These are phyloP conservation scores for Aspidiotus destructor DNA, from an alignment of 2,888 invertebrate species.

Conservation along the genomic window DNA sequence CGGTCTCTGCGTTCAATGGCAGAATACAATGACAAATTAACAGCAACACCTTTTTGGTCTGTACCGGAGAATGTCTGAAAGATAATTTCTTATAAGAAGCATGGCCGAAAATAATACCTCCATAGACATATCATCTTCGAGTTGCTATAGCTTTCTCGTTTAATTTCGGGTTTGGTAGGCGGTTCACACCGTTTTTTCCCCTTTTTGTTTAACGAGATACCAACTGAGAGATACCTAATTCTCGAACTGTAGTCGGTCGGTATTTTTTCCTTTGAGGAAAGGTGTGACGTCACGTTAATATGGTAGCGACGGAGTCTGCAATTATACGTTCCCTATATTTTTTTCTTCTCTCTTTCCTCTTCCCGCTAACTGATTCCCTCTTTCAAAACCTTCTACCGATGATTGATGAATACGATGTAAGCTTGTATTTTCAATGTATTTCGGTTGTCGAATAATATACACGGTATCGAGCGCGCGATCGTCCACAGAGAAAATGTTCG, in stretches of 20 bases:
- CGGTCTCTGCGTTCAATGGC: no score
- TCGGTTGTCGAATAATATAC: not conserved
- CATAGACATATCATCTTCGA: not conserved
- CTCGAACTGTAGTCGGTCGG: slow-evolving; percentile 17
- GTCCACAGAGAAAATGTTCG: no score
- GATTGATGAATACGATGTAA: slow-evolving; percentile 27
- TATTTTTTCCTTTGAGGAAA: slow-evolving; percentile 25
- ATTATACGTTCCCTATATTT: slow-evolving; percentile 12
- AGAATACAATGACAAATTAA: no score
- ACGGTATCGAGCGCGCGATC: no score
- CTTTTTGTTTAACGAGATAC: slow-evolving; percentile 20
- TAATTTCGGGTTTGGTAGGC: slow-evolving; percentile 32
- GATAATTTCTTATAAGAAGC: not conserved
- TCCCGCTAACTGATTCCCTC: not conserved
- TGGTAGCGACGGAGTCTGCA: slow-evolving; percentile 30
- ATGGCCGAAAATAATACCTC: slow-evolving; percentile 4
- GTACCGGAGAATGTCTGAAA: no score
- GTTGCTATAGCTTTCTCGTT: slow-evolving; percentile 28
- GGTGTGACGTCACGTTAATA: slow-evolving; percentile 31
- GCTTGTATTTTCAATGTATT: slow-evolving; percentile 18
- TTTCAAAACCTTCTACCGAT: slow-evolving; percentile 26
- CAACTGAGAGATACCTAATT: slow-evolving; percentile 20
- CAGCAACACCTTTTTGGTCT: no score
- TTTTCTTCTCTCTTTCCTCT: not conserved
- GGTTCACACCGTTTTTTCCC: slow-evolving; percentile 27